These are phyloP conservation scores for Watsonalla binaria DNA, from an alignment of 2,888 invertebrate species.

Conservation along the genomic window DNA sequence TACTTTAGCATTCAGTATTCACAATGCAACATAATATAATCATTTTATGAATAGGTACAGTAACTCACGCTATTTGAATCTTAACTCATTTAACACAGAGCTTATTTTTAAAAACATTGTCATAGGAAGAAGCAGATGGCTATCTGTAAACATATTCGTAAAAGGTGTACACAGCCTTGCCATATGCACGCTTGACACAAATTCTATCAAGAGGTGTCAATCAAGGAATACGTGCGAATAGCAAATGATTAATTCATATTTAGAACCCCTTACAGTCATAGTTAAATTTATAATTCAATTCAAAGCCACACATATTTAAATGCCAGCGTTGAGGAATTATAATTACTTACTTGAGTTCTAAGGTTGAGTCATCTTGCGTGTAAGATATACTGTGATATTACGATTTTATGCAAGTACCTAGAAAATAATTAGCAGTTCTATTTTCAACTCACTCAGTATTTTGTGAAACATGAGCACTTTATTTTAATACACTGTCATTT, in stretches of 20 bases:
- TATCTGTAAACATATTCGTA: slow-evolving; percentile 16
- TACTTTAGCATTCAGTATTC: neutral
- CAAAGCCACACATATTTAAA: too few relatives aligned
- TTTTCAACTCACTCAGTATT: too few relatives aligned
- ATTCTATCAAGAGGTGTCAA: neutral
- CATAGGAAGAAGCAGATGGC: slow-evolving; percentile 15
- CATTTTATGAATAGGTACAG: neutral
- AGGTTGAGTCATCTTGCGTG: too few relatives aligned
- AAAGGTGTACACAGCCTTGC: slow-evolving; percentile 11
- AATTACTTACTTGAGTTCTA: too few relatives aligned
- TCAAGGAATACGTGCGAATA: neutral
- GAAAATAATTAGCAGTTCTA: too few relatives aligned
- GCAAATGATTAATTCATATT: neutral
- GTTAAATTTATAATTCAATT: too few relatives aligned
- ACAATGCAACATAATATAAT: neutral
- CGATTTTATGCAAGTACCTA: too few relatives aligned
- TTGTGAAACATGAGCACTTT: too few relatives aligned
- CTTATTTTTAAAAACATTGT: neutral
- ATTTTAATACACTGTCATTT: slow-evolving; percentile 15
- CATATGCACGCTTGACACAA: slow-evolving; percentile 4
- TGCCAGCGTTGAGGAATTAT: too few relatives aligned
- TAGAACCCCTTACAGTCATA: too few relatives aligned
- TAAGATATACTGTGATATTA: too few relatives aligned
- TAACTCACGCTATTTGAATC: neutral
- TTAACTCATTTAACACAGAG: neutral